Evolutionary conservation across 2,113 vertebrate genomes (phyloP), one percentile per base, ranked within the genome.

Genomic region (Orientallactaga bullata): DNA sequence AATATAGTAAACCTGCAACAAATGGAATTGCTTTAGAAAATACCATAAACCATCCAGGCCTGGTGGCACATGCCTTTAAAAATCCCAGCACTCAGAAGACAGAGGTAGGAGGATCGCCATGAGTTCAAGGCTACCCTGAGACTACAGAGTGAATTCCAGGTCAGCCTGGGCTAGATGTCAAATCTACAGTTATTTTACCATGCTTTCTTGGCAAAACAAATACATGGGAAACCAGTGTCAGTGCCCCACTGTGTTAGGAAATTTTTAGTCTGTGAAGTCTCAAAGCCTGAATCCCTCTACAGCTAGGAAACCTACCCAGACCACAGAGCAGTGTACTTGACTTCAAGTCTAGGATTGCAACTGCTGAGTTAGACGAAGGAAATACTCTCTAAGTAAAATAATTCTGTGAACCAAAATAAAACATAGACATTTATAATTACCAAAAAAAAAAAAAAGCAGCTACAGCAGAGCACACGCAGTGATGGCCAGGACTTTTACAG

Each of bases 401-500:
- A 32, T 51, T 58, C 61, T 68, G 79, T 85, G 35, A 81, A 85
- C 26, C 18, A 71, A 71, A 89, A 83, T 21, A 51, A 69, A 95
- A 83, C 39, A 65, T 39, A 83, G 2, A 35, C 63, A 73, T 35
- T 42, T 55, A 3, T 37, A 84, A 74, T 58, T 42, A 66, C 37
- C 32, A n/a, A 81, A 17, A 73, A 85, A 90, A 95, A n/a, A 81
- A 17, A 73, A 85, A 90, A 95, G 58, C 26, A 82, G 61, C 23
- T n/a, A 65, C 13, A 35, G 20, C 20, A 66, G 78, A 66, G 78
- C 5, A 79, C 5, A 16, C 9, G 18, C 81, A 85, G 65, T 72
- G 47, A 24, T n/a, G 76, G 74, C 35, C 30, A 68, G 26, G 66
- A 17, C 66, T 89, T 94, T 61, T 71, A 68, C 74, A 61, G 65